Percentiles rank a stretch among this genome's conserved stretches.
Evolutionary conservation across 2,113 vertebrate species (phyloP).

Genomic region (Edolisoma coerulescens): DNA sequence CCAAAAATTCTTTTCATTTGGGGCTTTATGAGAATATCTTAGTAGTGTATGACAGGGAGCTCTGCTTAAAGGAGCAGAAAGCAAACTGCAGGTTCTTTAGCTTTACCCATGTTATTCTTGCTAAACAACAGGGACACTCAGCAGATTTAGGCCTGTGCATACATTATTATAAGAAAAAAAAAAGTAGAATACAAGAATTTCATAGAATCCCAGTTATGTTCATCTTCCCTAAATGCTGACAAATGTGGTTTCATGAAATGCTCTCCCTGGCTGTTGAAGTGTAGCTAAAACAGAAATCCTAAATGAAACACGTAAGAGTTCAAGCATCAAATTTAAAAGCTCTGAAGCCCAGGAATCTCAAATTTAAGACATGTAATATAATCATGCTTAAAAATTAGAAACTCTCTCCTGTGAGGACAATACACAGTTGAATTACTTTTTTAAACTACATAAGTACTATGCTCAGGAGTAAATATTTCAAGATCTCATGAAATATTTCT

Average conservation of each 20-base stretch:
- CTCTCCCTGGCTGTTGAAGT: not conserved
- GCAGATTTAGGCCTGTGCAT: not conserved
- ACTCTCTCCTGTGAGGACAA: not conserved
- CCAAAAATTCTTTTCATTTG: constrained; percentile 23
- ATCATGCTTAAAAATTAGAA: not conserved
- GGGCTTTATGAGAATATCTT: constrained; percentile 32
- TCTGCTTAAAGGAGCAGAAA: constrained; percentile 21
- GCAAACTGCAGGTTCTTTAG: not conserved
- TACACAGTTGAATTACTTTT: not conserved
- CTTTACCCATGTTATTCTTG: not conserved
- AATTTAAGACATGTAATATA: not conserved
- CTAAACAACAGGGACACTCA: not conserved
- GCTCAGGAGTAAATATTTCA: not conserved
- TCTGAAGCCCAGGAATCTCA: not conserved
- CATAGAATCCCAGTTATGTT: not conserved
- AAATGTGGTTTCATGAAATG: not conserved
- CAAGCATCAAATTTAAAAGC: not conserved
- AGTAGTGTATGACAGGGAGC: not conserved
- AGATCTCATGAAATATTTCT: not conserved
- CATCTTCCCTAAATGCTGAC: not conserved
- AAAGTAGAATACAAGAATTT: constrained; percentile 32
- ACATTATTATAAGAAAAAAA: not conserved
- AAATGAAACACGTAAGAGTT: not conserved
- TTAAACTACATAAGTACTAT: not conserved
- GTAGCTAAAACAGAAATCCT: not conserved